Percentiles rank a stretch among this genome's conserved stretches.
Conservation (phyloP, 2,797 vertebrate genomes). For the Eulemur mongoz region DNA sequence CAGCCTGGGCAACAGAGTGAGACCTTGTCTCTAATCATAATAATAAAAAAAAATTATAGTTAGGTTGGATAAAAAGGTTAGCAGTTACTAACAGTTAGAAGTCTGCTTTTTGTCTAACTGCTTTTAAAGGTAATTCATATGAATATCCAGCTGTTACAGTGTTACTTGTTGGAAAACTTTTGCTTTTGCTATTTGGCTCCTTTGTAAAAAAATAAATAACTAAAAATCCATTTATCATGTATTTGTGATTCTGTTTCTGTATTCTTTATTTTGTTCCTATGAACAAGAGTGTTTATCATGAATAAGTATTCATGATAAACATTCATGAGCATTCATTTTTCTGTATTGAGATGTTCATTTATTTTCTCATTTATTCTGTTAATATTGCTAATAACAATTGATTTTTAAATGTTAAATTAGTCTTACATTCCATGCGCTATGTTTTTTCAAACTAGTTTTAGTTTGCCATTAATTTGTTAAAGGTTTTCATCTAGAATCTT, state of each 20-base stretch:
- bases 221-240: not conserved
- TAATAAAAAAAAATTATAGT: not conserved
- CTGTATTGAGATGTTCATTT: not conserved
- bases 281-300: not conserved
- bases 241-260: not conserved
- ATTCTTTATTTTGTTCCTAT: not conserved
- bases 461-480: not conserved
- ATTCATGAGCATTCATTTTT: not conserved
- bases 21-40: not conserved
- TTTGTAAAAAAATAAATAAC: not conserved
- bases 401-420: not conserved
- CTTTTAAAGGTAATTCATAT: not conserved
- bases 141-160: not conserved
- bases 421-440: not conserved
- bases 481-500: not conserved
- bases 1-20: not conserved
- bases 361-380: not conserved
- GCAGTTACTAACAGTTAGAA: not conserved
- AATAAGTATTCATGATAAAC: not conserved
- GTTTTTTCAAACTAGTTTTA: not conserved
- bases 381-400: not conserved
- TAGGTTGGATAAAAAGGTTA: not conserved
- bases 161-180: not conserved
- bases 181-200: not conserved
- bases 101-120: not conserved